Conservation (phyloP, 2,888 invertebrate genomes). For the Ametastegia equiseti region DNA sequence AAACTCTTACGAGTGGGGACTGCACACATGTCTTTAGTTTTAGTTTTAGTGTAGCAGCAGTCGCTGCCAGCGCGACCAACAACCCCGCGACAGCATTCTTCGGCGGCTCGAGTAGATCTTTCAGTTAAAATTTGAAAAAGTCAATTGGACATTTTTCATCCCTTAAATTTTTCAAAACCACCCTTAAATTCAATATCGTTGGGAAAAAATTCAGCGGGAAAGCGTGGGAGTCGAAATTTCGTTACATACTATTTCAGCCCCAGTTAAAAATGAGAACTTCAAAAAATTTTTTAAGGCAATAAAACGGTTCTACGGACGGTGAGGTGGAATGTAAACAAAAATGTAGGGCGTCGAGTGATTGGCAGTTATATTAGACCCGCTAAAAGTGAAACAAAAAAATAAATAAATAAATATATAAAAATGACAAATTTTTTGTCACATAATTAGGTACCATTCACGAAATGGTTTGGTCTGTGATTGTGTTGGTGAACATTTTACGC, state of each 20-base stretch:
- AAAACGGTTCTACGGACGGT: not conserved
- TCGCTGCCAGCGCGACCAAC: slow-evolving; percentile 56
- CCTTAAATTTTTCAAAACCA: not conserved
- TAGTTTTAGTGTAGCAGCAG: slow-evolving; percentile 71
- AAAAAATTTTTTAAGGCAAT: not conserved
- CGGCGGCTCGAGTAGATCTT: not conserved
- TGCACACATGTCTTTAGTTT: slow-evolving; percentile 73
- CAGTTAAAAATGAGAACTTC: not conserved
- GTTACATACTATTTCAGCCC: not conserved
- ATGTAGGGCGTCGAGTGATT: not conserved
- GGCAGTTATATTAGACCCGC: too few relatives aligned
- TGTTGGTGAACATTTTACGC: too few relatives aligned
- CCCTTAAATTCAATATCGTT: not conserved
- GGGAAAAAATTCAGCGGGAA: not conserved
- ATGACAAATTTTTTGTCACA: too few relatives aligned
- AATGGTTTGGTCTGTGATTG: too few relatives aligned
- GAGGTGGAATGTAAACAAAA: not conserved
- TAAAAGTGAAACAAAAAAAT: too few relatives aligned
- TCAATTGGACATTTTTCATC: not conserved
- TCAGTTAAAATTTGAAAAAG: not conserved
- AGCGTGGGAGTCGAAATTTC: too few relatives aligned
- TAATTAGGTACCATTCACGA: too few relatives aligned
- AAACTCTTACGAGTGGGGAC: slow-evolving; percentile 61
- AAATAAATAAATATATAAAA: too few relatives aligned
- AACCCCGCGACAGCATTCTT: slow-evolving; percentile 44